phyloP scores from a whole-genome alignment of 2,113 vertebrate species.

The Melanocharis versteri region DNA sequence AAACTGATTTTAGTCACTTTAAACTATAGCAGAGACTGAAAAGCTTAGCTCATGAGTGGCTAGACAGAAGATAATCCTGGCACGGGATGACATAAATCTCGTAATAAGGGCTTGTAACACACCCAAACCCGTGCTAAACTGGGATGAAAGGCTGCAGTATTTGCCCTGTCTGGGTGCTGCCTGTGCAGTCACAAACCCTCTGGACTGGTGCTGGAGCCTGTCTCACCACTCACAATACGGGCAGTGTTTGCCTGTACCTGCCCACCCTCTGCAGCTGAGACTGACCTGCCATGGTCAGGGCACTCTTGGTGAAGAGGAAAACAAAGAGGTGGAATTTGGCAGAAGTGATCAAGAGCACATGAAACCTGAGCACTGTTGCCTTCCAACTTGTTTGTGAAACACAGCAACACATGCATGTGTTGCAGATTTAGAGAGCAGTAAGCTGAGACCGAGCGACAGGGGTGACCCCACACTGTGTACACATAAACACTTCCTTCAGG shows the following conservation, averaged over 20 bases:
- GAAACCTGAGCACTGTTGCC: neutral
- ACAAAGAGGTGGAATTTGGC: neutral
- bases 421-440: neutral
- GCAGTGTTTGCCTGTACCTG: neutral
- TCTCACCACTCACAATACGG: fast-evolving
- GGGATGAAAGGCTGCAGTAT: neutral
- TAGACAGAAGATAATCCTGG: neutral
- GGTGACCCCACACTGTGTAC: neutral
- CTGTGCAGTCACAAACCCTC: neutral
- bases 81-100: neutral
- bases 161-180: neutral
- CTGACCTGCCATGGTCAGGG: fast-evolving
- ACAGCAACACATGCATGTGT: neutral
- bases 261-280: fast-evolving
- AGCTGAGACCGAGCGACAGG: neutral
- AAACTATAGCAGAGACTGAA: neutral
- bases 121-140: neutral
- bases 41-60: neutral
- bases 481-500: slow-evolving; percentile 3
- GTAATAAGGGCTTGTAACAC: neutral
- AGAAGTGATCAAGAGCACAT: neutral
- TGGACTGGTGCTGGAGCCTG: neutral
- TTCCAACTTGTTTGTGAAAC: slow-evolving; percentile 17
- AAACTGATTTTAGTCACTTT: neutral
- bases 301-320: neutral